Evolutionary conservation across 2,888 invertebrate genomes (phyloP), one percentile per base, ranked within the genome.

Genomic region (Eilema depressum): DNA sequence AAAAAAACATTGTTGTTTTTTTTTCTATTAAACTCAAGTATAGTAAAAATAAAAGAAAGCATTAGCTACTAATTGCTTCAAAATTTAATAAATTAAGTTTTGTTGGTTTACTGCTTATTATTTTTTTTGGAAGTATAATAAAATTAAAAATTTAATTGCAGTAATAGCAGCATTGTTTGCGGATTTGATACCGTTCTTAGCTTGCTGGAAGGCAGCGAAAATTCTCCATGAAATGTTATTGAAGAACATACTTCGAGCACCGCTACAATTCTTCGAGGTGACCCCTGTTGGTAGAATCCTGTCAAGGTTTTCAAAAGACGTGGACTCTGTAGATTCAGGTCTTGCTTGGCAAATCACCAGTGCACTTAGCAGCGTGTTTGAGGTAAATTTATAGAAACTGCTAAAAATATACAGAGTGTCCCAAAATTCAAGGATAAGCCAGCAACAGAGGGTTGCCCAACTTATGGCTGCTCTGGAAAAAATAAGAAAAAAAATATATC

Each of bases 241-340:
- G 86, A 84, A 87, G 69, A 96, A 96, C 86, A 96, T 97, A 77
- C 88, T 98, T 79, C 96, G 96, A 86, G 96, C 96, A 85, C 97
- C 97, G 69, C 96, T 97, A 94, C 96, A 96, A 86, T 96, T 97
- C 95, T 98, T 97, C 93, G 98, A 98, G 91, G 97, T 96, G 83
- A 98, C 98, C 69, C 98, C 98, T 63, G 83, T 96, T 79, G 98
- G 98, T 89, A 96, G 98, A 81, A 96, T 98, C 83, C 94, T 98
- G 72, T 89, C 96, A 93, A 96, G 97, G 90, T 97, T 97, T 93
- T 96, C 97, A 90, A 97, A 97, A 96, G 97, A 97, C 92, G 93
- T 97, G 83, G 97, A 97, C 90, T 96, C 97, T 80, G 90, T 97
- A 95, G 97, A 97, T 92, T 96, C 96, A 85, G 95, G 95, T 85